These are phyloP conservation scores for Mus minutoides DNA, from an alignment of 2,797 vertebrate species.

Conservation along the genomic window DNA sequence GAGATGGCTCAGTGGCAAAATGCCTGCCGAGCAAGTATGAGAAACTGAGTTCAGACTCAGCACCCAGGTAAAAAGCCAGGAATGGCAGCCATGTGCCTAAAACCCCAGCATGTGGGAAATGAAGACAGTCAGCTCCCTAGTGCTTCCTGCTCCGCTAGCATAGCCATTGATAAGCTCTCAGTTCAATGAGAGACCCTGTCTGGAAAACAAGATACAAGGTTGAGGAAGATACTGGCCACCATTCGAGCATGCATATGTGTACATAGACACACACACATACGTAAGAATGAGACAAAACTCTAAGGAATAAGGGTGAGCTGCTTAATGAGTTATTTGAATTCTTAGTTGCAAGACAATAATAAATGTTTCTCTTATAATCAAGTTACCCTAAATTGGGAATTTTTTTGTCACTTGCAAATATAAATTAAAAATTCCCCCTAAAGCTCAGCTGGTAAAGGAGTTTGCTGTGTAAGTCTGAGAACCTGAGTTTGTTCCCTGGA, in stretches of 20 bases:
- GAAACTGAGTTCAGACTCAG: background rate
- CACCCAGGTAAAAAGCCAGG: background rate
- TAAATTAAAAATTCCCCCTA: constrained; percentile 1
- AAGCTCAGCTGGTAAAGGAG: background rate
- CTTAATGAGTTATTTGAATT: constrained; percentile 7
- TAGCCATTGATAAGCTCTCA: background rate
- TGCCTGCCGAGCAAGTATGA: background rate
- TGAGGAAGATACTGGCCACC: background rate
- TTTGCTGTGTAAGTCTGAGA: background rate
- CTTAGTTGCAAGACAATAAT: constrained; percentile 18
- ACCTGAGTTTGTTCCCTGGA: background rate
- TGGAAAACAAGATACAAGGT: background rate
- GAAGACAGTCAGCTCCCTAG: background rate
- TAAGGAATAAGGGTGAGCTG: background rate
- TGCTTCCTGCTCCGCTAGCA: background rate
- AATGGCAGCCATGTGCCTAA: background rate
- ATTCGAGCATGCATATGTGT: background rate
- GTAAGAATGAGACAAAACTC: background rate
- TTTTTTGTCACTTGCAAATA: constrained; percentile 21
- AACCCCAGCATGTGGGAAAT: background rate
- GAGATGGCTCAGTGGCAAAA: background rate
- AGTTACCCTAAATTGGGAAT: background rate
- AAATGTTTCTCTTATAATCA: constrained; percentile 36
- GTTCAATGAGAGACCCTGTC: background rate
- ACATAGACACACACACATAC: background rate